A percentile compares a stretch with the other conserved stretches of the same genome.
Conservation (phyloP, 2,888 invertebrate species). For the Hirtodrosophila cameraria region DNA sequence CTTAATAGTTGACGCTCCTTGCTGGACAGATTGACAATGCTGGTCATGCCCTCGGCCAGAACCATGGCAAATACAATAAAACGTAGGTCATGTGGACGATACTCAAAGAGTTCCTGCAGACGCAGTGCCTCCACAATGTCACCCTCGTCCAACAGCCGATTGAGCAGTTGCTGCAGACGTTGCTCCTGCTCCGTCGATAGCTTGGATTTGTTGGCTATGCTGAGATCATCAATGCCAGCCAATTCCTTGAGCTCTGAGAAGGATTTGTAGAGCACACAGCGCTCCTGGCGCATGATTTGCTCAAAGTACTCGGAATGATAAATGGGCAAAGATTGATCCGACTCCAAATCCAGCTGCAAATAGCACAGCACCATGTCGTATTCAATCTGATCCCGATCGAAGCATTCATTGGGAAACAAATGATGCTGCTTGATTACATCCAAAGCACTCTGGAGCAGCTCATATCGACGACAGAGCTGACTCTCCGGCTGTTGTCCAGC, state of each 20-base stretch:
- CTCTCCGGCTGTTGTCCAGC: constrained; percentile 85
- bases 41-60: constrained; percentile 86
- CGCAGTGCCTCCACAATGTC: constrained; percentile 86
- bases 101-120: constrained; percentile 84
- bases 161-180: constrained; percentile 84
- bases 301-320: constrained; percentile 84
- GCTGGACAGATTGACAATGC: constrained; percentile 86
- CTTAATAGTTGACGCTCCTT: constrained; percentile 87
- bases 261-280: constrained; percentile 83
- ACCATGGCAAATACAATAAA: constrained; percentile 86
- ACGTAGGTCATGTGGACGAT: constrained; percentile 85
- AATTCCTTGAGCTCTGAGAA: constrained; percentile 83
- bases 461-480: constrained; percentile 84
- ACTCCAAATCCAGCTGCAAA: constrained; percentile 60
- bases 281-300: constrained; percentile 82
- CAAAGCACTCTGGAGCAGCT: constrained; percentile 81
- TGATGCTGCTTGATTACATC: constrained; percentile 83
- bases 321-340: constrained; percentile 64
- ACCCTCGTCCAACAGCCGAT: constrained; percentile 85
- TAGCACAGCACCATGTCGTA: constrained; percentile 83
- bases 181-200: constrained; percentile 77
- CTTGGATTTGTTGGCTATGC: constrained; percentile 69
- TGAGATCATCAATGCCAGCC: constrained; percentile 83
- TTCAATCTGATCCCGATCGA: constrained; percentile 83
- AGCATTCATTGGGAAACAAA: constrained; percentile 83